Evolutionary conservation across 2,113 vertebrate genomes (phyloP).

Genomic region (Pachypanchax playfairii): DNA sequence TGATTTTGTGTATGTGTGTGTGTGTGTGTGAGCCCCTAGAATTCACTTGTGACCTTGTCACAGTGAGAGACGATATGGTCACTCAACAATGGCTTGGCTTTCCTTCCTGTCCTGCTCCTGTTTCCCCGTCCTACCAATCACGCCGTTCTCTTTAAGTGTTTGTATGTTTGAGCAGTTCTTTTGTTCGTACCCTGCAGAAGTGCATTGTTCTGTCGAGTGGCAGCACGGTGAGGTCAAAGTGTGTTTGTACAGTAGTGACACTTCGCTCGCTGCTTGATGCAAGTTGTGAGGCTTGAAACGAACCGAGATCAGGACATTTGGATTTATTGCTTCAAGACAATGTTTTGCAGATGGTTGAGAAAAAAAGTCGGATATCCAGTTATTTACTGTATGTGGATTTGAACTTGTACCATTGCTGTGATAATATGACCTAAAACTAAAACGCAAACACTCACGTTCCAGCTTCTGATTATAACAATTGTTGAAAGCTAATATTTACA

Average conservation of each 20-base stretch:
- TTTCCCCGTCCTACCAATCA: constrained; percentile 68
- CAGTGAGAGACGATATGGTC: constrained; percentile 71
- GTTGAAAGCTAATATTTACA: neutral
- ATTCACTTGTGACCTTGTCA: constrained; percentile 67
- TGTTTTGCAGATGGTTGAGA: constrained; percentile 9
- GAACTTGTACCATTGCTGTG: neutral
- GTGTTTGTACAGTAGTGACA: constrained; percentile 72
- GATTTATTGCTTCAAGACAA: constrained; percentile 2
- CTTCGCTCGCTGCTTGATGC: constrained; percentile 37
- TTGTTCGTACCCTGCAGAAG: constrained; percentile 52
- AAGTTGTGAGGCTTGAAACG: constrained; percentile 23
- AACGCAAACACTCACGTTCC: neutral
- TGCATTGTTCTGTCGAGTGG: constrained; percentile 70
- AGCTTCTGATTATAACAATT: neutral
- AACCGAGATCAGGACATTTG: constrained; percentile 11
- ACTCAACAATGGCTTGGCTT: constrained; percentile 76
- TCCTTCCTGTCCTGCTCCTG: constrained; percentile 76
- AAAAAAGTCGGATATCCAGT: constrained; percentile 24
- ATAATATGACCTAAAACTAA: neutral
- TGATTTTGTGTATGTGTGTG: constrained; percentile 28
- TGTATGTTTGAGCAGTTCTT: constrained; percentile 58
- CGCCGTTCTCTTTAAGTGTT: constrained; percentile 45
- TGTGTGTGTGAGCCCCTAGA: constrained; percentile 50
- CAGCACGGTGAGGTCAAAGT: constrained; percentile 66
- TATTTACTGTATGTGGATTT: neutral